Evolutionary conservation across 2,113 vertebrate species (phyloP).

Genomic region (Boleophthalmus pectinirostris): DNA sequence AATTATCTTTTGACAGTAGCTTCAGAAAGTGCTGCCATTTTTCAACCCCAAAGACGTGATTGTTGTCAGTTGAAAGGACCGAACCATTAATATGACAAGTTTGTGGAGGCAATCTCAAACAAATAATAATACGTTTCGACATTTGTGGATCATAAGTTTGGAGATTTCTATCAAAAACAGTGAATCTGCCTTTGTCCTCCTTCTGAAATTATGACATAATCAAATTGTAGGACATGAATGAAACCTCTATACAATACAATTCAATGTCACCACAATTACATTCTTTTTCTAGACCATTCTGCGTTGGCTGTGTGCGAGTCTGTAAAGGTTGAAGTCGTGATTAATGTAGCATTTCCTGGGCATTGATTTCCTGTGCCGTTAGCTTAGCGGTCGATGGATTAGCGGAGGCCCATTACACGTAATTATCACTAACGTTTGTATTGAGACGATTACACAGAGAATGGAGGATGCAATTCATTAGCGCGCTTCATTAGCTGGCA

Average conservation of each 20-base stretch:
- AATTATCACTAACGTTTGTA: slow-evolving; percentile 29
- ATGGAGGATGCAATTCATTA: slow-evolving; percentile 32
- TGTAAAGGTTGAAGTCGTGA: slow-evolving; percentile 1
- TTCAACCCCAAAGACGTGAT: no score
- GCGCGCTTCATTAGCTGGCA: slow-evolving; percentile 18
- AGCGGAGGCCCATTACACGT: slow-evolving; percentile 33
- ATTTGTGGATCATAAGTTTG: no score
- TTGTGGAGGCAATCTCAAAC: no score
- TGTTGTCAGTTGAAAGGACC: no score
- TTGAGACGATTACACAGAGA: slow-evolving; percentile 24
- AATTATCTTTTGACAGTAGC: no score
- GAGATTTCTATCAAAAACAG: no score
- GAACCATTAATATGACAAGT: no score
- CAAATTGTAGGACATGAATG: no score
- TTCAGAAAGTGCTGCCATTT: no score
- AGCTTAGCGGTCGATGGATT: slow-evolving; percentile 27
- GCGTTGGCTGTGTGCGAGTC: not conserved
- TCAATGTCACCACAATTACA: not conserved
- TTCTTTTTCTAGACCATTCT: not conserved
- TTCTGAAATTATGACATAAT: no score
- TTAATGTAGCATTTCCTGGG: slow-evolving; percentile 30
- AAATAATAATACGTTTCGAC: no score
- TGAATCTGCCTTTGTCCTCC: no score
- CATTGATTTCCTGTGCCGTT: slow-evolving; percentile 27
- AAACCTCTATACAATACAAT: not conserved